phyloP scores from a whole-genome alignment of 2,888 invertebrate genomes.

The Odontothrips loti region DNA sequence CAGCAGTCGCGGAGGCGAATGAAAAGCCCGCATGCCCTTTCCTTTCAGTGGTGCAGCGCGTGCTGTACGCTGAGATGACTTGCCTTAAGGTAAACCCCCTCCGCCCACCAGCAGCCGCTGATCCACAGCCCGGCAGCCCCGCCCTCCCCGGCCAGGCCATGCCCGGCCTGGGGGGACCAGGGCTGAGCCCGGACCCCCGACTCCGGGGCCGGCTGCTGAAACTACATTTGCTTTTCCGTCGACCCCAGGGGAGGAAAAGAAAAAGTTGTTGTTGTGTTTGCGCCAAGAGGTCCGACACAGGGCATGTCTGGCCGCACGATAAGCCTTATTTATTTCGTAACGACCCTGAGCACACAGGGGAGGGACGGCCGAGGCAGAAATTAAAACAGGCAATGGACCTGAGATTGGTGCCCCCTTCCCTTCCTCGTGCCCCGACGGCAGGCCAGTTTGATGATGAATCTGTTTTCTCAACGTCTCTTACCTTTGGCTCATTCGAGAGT shows the following conservation, averaged over 20 bases:
- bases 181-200: background rate
- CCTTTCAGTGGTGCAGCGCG: too few relatives aligned
- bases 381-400: conserved; percentile 3
- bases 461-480: background rate
- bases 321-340: conserved; percentile 18
- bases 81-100: too few relatives aligned
- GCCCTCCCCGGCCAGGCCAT: too few relatives aligned
- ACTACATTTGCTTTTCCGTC: conserved; percentile 20
- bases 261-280: conserved; percentile 7
- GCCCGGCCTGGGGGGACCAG: too few relatives aligned
- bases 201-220: background rate
- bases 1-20: too few relatives aligned
- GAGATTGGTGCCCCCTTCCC: background rate
- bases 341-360: background rate
- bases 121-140: too few relatives aligned
- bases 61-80: too few relatives aligned
- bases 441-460: too few relatives aligned
- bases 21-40: too few relatives aligned
- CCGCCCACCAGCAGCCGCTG: too few relatives aligned
- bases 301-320: conserved; percentile 4
- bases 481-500: background rate
- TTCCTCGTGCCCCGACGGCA: too few relatives aligned
- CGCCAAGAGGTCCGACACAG: background rate
- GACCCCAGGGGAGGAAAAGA: background rate
- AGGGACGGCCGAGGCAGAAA: background rate